Evolutionary conservation across 2,888 invertebrate genomes (phyloP).

Genomic region (Athripsodes cinereus): DNA sequence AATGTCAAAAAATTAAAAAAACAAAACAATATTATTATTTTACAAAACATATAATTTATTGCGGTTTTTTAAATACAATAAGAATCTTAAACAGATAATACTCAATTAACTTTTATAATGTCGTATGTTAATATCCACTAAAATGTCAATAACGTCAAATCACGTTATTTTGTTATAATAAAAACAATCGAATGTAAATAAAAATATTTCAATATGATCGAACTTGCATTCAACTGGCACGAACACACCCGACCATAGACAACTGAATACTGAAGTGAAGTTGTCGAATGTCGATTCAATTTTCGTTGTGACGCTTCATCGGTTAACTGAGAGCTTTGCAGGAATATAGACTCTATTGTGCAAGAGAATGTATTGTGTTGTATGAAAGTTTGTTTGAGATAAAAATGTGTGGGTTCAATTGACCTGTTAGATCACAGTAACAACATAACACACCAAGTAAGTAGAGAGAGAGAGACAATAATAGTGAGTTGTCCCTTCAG

Average conservation of each 20-base stretch:
- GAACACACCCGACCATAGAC: background rate
- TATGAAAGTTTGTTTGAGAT: background rate
- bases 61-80: too few relatives aligned
- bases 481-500: too few relatives aligned
- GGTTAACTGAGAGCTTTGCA: constrained; percentile 11
- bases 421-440: background rate
- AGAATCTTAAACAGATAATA: too few relatives aligned
- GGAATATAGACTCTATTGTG: background rate
- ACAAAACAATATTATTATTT: too few relatives aligned
- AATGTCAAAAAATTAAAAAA: too few relatives aligned
- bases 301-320: constrained; percentile 15
- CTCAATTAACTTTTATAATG: background rate
- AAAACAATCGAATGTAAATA: background rate
- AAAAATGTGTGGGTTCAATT: background rate
- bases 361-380: background rate
- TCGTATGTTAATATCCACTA: background rate
- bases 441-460: too few relatives aligned
- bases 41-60: too few relatives aligned
- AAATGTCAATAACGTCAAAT: background rate
- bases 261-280: background rate
- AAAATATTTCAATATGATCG: background rate
- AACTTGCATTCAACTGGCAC: background rate
- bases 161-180: background rate
- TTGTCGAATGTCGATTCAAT: background rate
- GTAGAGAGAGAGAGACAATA: too few relatives aligned